A percentile compares a stretch with the other conserved stretches of the same genome.
Conservation (phyloP, 2,113 vertebrate species). For the Haplochromis burtoni region DNA sequence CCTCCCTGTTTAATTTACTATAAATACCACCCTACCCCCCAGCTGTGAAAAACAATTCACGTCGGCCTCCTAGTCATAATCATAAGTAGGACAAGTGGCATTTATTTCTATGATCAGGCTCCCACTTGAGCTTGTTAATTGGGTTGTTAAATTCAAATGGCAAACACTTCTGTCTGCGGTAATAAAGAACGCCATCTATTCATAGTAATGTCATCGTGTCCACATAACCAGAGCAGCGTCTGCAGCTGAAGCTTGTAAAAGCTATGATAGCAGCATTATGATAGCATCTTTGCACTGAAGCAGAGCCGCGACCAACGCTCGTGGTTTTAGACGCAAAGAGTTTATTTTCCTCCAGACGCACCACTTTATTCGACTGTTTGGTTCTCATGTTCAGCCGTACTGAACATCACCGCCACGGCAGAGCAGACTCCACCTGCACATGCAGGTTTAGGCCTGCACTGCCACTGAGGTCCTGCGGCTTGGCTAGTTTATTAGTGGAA, state of each 20-base stretch:
- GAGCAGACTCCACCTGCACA: slow-evolving; percentile 17
- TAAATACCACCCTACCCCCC: background rate
- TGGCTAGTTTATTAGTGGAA: background rate
- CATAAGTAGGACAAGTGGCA: background rate
- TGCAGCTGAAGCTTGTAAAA: background rate
- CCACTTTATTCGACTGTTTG: background rate
- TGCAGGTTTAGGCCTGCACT: background rate
- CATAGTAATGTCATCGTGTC: background rate
- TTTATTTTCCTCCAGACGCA: background rate
- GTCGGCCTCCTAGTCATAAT: background rate
- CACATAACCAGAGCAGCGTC: background rate
- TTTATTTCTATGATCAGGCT: background rate
- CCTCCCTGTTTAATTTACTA: background rate
- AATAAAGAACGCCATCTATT: background rate
- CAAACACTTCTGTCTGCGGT: background rate
- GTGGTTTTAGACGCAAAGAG: background rate
- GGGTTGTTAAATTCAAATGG: background rate
- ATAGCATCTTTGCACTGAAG: no score
- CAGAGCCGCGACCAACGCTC: background rate
- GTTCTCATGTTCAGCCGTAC: background rate
- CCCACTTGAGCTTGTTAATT: background rate
- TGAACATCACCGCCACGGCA: background rate
- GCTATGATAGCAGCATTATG: background rate
- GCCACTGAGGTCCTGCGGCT: background rate
- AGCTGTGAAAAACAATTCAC: background rate